Conservation (phyloP, 2,888 invertebrate species). For the Plusia festucae region DNA sequence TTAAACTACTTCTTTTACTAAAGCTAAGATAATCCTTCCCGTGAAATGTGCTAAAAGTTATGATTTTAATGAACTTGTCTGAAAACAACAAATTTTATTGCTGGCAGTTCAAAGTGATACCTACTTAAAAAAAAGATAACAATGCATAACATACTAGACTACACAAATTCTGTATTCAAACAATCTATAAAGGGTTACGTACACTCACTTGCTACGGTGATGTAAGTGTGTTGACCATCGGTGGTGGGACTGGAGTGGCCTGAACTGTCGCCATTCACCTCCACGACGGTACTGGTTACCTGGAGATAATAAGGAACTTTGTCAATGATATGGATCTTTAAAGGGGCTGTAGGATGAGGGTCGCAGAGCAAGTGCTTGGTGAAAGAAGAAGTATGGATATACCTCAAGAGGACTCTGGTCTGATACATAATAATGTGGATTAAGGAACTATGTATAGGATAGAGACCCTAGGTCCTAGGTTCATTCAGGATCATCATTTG, state of each 20-base stretch:
- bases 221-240: conserved; percentile 90
- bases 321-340: not conserved
- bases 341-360: not conserved
- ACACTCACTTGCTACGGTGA: conserved; percentile 87
- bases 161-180: not conserved
- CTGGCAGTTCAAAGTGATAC: not conserved
- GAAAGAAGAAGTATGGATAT: too few species aligned
- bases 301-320: conserved; percentile 50
- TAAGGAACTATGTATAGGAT: too few species aligned
- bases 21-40: too few species aligned
- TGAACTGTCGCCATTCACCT: conserved; percentile 89
- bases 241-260: conserved; percentile 88
- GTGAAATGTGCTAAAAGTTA: too few species aligned
- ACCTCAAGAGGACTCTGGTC: too few species aligned
- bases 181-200: conserved; percentile 21
- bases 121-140: conserved; percentile 8
- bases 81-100: too few species aligned
- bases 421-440: too few species aligned
- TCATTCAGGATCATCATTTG: too few species aligned
- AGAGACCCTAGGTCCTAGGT: too few species aligned
- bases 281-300: conserved; percentile 84
- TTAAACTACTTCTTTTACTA: too few species aligned
- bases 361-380: not conserved
- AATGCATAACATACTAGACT: conserved; percentile 22
- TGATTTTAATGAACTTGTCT: too few species aligned